Conservation (phyloP, 1,140 invertebrate genomes). For the Drosophila varians region DNA sequence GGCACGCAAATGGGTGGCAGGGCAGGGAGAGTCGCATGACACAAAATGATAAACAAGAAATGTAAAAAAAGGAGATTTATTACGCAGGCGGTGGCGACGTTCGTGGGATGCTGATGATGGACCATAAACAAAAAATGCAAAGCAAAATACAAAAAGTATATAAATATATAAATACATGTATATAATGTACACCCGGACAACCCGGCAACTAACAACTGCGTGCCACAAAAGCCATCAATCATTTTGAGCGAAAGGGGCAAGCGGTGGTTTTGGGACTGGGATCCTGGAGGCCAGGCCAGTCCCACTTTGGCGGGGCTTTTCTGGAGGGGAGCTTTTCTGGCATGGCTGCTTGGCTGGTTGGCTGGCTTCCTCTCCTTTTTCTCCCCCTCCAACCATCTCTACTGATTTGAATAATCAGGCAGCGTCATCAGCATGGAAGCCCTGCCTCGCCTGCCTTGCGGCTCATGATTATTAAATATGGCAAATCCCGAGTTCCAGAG, state of each 20-base stretch:
- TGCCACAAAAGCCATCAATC: conserved; percentile 80
- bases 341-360: conserved; percentile 8
- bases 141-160: conserved; percentile 57
- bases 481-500: conserved; percentile 50
- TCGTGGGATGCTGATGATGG: conserved; percentile 73
- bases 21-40: conserved; percentile 72
- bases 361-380: conserved; percentile 1
- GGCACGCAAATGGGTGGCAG: conserved; percentile 50
- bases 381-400: not conserved
- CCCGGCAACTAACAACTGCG: conserved; percentile 56
- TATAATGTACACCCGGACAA: conserved; percentile 31
- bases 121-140: conserved; percentile 77
- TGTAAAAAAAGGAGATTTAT: conserved; percentile 74
- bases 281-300: conserved; percentile 9
- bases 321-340: not conserved
- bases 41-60: conserved; percentile 82
- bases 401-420: conserved; percentile 74
- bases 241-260: conserved; percentile 80
- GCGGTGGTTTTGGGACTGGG: conserved; percentile 37
- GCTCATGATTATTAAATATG: conserved; percentile 80
- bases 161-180: conserved; percentile 32
- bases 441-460: conserved; percentile 36
- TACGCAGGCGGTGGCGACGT: conserved; percentile 66
- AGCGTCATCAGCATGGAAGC: conserved; percentile 60
- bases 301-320: not conserved